These are phyloP conservation scores for Chelidonichthys spinosus DNA, from an alignment of 2,797 vertebrate genomes.

Conservation along the genomic window DNA sequence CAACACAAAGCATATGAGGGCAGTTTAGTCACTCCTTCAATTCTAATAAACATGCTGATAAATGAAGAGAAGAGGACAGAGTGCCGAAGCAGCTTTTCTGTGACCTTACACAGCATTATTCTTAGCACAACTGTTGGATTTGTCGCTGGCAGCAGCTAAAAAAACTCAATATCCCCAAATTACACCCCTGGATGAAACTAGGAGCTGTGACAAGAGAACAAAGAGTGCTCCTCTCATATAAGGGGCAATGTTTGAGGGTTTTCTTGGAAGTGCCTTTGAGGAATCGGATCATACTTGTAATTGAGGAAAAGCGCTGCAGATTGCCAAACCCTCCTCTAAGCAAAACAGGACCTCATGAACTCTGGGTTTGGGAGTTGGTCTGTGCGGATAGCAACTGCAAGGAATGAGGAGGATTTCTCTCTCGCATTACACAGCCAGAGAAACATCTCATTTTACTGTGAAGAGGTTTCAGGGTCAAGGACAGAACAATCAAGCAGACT, in stretches of 20 bases:
- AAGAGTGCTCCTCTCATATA: conserved; percentile 37
- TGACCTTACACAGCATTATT: conserved; percentile 24
- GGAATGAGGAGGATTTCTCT: conserved; percentile 57
- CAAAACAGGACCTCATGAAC: conserved; percentile 65
- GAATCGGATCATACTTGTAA: conserved; percentile 65
- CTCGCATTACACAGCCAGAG: conserved; percentile 51
- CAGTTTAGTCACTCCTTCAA: conserved; percentile 47
- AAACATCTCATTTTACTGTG: conserved; percentile 28
- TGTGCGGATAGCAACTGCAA: conserved; percentile 37
- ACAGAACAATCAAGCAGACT: background rate
- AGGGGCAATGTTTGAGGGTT: conserved; percentile 47
- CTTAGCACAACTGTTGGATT: conserved; percentile 34
- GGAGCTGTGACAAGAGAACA: conserved; percentile 33
- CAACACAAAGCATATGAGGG: conserved; percentile 44
- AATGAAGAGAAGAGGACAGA: conserved; percentile 34
- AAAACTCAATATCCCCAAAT: conserved; percentile 54
- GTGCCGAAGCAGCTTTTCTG: conserved; percentile 25
- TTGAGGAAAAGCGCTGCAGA: conserved; percentile 62
- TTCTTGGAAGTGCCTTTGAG: conserved; percentile 69
- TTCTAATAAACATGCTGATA: conserved; percentile 54
- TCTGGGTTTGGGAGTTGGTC: conserved; percentile 64
- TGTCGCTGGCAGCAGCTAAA: conserved; percentile 28
- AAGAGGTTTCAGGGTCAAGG: background rate
- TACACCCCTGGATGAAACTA: conserved; percentile 61
- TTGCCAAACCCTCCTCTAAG: conserved; percentile 55